Evolutionary conservation across 2,113 vertebrate species (phyloP).

Genomic region (Columbina picui): DNA sequence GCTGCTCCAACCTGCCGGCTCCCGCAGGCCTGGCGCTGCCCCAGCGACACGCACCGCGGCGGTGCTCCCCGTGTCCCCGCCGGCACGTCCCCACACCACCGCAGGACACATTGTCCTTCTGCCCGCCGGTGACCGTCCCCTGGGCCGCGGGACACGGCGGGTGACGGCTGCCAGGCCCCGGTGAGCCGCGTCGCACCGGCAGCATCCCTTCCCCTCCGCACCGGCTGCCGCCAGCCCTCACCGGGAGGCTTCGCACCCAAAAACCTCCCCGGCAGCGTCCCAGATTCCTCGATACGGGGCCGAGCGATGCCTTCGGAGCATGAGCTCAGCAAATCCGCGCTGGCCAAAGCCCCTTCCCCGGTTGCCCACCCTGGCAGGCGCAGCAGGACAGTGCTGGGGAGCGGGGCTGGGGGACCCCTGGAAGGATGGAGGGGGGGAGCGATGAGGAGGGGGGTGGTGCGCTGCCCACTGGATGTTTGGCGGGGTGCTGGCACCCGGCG

Average conservation of each 20-base stretch:
- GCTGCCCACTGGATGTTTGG: background rate
- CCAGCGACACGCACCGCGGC: background rate
- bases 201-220: background rate
- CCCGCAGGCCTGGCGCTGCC: slow-evolving; percentile 32
- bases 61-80: background rate
- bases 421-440: background rate
- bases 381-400: background rate
- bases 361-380: background rate
- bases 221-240: background rate
- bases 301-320: background rate
- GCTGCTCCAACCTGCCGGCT: background rate
- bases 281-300: background rate
- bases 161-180: background rate
- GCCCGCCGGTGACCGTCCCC: background rate
- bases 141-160: background rate
- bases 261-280: background rate
- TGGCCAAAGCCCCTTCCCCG: background rate
- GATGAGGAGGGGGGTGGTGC: background rate
- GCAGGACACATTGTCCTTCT: slow-evolving; percentile 30
- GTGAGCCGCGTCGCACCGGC: background rate
- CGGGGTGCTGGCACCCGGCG: background rate
- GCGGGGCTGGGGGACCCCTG: background rate
- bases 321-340: slow-evolving; percentile 41
- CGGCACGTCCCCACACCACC: slow-evolving; percentile 17
- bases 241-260: background rate